Evolutionary conservation across 2,888 invertebrate species (phyloP).

Genomic region (Lobophora halterata): DNA sequence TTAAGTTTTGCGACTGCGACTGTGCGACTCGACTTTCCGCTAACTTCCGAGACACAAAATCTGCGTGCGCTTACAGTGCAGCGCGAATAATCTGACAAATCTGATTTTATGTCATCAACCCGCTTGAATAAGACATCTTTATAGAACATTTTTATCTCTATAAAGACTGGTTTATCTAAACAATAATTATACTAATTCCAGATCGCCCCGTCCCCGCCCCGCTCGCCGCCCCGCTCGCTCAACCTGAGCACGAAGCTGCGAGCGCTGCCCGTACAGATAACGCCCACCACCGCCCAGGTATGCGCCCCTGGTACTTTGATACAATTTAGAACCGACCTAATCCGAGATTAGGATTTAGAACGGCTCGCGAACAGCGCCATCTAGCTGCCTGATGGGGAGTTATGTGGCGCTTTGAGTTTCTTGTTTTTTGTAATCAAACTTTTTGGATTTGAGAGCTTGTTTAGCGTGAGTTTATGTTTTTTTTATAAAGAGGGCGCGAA

Average conservation of each 20-base stretch:
- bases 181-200: conserved; percentile 39
- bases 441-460: too few relatives aligned
- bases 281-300: conserved; percentile 74
- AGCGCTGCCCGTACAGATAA: conserved; percentile 69
- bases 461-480: too few relatives aligned
- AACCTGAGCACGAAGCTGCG: conserved; percentile 73
- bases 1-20: too few relatives aligned
- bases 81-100: too few relatives aligned
- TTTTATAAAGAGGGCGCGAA: too few relatives aligned
- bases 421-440: conserved; percentile 8
- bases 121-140: conserved; percentile 2
- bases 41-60: too few relatives aligned
- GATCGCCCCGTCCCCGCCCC: conserved; percentile 67
- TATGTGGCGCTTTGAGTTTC: conserved; percentile 19
- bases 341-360: conserved; percentile 56
- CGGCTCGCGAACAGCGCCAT: conserved; percentile 24
- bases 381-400: conserved; percentile 13
- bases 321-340: conserved; percentile 69
- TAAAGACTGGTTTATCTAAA: conserved; percentile 8
- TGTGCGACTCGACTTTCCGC: too few relatives aligned
- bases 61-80: too few relatives aligned
- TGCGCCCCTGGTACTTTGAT: conserved; percentile 63
- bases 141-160: conserved; percentile 5
- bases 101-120: too few relatives aligned
- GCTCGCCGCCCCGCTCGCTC: conserved; percentile 60